Percentiles rank a stretch among this genome's conserved stretches.
Evolutionary conservation across 2,113 vertebrate genomes (phyloP).

Genomic region (Oreochromis spilurus): DNA sequence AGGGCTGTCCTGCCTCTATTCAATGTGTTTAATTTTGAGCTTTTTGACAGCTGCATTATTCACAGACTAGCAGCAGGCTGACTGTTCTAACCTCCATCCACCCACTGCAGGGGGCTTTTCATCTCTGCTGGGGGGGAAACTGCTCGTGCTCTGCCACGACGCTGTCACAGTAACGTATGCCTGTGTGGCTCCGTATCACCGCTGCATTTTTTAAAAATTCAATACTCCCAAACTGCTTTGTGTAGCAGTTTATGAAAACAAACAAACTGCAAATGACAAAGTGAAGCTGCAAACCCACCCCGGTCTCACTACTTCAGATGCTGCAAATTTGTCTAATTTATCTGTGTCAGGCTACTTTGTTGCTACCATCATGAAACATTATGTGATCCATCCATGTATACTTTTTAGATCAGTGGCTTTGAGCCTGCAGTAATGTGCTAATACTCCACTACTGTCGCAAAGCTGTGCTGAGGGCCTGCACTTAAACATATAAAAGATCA

Average conservation of each 20-base stretch:
- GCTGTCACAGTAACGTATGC: conserved; percentile 1
- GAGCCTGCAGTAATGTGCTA: not conserved
- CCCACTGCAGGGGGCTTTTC: conserved; percentile 29
- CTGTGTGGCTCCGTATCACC: not conserved
- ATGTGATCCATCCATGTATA: not conserved
- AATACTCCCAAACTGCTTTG: not conserved
- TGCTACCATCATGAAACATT: not conserved
- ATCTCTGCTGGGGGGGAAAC: not conserved
- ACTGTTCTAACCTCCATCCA: conserved; percentile 44
- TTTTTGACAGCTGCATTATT: conserved; percentile 54
- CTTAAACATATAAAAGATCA: not conserved
- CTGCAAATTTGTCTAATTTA: not conserved
- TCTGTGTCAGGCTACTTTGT: not conserved
- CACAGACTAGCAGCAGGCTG: conserved; percentile 34
- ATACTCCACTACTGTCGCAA: not conserved
- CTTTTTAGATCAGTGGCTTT: not conserved
- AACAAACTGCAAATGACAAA: not conserved
- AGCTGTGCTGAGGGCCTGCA: not conserved
- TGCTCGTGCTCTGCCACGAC: not conserved
- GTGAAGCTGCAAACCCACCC: not conserved
- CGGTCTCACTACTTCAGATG: not conserved
- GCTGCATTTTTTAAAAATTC: not conserved
- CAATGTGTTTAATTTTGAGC: conserved; percentile 45
- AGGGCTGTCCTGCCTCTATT: conserved; percentile 32
- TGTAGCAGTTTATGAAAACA: not conserved